These are phyloP conservation scores for Cyrtodaria siliqua DNA, from an alignment of 2,888 invertebrate species.

Conservation along the genomic window DNA sequence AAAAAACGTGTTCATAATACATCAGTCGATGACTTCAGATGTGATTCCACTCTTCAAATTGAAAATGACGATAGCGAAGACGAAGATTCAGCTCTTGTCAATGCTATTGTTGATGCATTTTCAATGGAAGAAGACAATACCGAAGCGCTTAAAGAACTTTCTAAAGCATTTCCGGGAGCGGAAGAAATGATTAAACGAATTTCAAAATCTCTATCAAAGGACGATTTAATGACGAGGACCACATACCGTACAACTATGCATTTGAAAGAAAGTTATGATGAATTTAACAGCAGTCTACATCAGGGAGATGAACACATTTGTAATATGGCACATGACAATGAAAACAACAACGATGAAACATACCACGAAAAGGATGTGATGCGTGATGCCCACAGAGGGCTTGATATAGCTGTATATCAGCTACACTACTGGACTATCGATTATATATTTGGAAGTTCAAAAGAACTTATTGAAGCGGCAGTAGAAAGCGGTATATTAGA, in stretches of 20 bases:
- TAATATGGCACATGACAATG: too few species aligned
- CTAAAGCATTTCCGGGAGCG: background rate
- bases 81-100: background rate
- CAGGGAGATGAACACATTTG: too few species aligned
- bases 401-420: slow-evolving; percentile 19
- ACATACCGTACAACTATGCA: too few species aligned
- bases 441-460: slow-evolving; percentile 13
- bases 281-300: too few species aligned
- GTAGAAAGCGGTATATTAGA: slow-evolving; percentile 12
- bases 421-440: slow-evolving; percentile 17
- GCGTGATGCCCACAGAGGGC: background rate
- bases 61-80: slow-evolving; percentile 11
- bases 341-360: too few species aligned
- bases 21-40: too few species aligned
- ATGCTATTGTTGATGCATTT: slow-evolving; percentile 4
- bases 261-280: too few species aligned
- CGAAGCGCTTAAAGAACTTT: background rate
- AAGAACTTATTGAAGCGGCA: slow-evolving; percentile 13
- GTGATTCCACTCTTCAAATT: too few species aligned
- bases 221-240: too few species aligned
- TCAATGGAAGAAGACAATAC: background rate
- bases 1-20: too few species aligned
- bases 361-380: background rate
- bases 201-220: background rate
- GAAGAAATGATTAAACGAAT: background rate